Percentiles rank a stretch among this genome's conserved stretches.
Conservation (phyloP, 2,888 invertebrate genomes). For the Himalopsyche tibetana region DNA sequence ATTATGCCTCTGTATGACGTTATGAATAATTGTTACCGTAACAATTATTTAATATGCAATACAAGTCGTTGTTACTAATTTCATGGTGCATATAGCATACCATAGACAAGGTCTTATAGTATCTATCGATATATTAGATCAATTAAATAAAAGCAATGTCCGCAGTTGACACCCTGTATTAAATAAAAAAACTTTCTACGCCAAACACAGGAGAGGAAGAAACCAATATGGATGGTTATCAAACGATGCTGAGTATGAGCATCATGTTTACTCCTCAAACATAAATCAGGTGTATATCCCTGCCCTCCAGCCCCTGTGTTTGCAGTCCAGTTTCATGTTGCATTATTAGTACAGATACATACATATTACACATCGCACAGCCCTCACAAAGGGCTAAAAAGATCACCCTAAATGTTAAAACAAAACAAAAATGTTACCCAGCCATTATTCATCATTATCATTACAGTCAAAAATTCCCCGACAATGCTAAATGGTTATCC, state of each 20-base stretch:
- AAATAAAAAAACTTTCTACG: not conserved
- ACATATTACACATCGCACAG: not conserved
- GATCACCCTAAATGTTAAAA: conserved; percentile 27
- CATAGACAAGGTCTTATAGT: no score
- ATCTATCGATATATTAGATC: no score
- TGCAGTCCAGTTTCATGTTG: conserved; percentile 12
- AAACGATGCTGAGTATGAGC: not conserved
- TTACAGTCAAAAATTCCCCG: no score
- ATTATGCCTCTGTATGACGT: no score
- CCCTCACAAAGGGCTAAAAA: not conserved
- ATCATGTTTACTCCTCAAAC: not conserved
- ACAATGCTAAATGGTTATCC: no score
- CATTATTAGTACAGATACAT: conserved; percentile 12
- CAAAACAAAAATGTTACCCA: not conserved
- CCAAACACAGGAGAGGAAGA: not conserved
- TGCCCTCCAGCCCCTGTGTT: not conserved
- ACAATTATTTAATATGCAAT: no score
- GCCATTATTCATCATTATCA: conserved; percentile 18
- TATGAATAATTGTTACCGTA: no score
- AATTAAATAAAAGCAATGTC: not conserved
- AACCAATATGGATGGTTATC: conserved; percentile 19
- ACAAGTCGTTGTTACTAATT: no score
- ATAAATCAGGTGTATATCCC: not conserved
- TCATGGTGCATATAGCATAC: no score
- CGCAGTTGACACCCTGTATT: not conserved